phyloP scores from a whole-genome alignment of 1,140 invertebrate species.

The Coptotermes formosanus region DNA sequence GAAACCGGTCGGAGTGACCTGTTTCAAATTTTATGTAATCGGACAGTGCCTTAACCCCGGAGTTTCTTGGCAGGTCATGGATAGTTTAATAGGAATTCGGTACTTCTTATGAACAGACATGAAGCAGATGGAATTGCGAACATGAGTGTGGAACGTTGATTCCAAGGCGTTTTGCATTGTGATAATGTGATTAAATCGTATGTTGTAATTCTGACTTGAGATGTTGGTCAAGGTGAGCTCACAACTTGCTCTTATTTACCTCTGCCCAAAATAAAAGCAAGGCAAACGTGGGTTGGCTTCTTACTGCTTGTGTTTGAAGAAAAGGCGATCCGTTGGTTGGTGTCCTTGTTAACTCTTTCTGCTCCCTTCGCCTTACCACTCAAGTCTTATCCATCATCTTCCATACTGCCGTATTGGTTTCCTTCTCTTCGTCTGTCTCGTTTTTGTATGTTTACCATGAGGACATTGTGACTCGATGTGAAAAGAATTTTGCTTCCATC shows the following conservation, averaged over 20 bases:
- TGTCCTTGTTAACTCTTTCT: not conserved
- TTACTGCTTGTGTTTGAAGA: too few species aligned
- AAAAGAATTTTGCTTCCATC: not conserved
- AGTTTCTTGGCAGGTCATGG: not conserved
- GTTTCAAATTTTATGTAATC: not conserved
- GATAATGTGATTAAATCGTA: not conserved
- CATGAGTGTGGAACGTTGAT: not conserved
- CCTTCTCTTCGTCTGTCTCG: not conserved
- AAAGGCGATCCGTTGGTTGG: too few species aligned
- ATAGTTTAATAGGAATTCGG: not conserved
- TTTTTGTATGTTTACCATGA: not conserved
- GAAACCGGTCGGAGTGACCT: not conserved
- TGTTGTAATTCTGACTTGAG: too few species aligned
- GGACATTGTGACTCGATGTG: not conserved
- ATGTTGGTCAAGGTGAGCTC: conserved; percentile 8
- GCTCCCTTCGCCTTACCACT: not conserved
- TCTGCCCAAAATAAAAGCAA: not conserved
- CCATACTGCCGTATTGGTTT: not conserved
- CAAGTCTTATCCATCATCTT: too few species aligned
- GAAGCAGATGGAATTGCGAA: not conserved
- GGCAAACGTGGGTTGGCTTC: too few species aligned
- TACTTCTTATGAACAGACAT: not conserved
- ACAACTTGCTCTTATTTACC: not conserved
- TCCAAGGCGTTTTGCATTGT: not conserved
- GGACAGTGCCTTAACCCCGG: not conserved